Evolutionary conservation across 1,140 invertebrate species (phyloP).

Genomic region (Danaus melanippus): DNA sequence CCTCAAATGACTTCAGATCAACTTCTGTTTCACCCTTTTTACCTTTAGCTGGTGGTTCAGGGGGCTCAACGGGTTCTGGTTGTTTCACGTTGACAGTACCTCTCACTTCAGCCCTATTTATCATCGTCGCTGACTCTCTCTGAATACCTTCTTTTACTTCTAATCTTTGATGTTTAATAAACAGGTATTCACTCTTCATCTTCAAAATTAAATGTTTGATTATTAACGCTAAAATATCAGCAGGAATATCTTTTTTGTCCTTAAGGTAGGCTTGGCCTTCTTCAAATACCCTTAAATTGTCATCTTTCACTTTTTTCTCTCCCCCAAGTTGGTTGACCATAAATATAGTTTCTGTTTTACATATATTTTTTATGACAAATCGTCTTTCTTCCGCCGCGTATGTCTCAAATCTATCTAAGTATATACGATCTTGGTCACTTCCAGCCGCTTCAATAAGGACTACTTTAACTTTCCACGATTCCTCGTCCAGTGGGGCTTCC

Average conservation of each 20-base stretch:
- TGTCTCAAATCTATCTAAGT: constrained; percentile 61
- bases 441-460: constrained; percentile 55
- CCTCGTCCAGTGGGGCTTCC: constrained; percentile 42
- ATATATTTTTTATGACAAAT: constrained; percentile 68
- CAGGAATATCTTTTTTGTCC: constrained; percentile 57
- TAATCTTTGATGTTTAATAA: constrained; percentile 48
- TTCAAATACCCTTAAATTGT: constrained; percentile 56
- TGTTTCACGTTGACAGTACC: constrained; percentile 32
- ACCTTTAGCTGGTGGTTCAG: constrained; percentile 18
- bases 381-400: constrained; percentile 53
- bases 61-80: constrained; percentile 18
- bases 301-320: constrained; percentile 61
- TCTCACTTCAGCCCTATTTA: constrained; percentile 43
- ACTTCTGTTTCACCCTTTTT: constrained; percentile 33
- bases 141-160: constrained; percentile 53
- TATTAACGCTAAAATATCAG: constrained; percentile 55
- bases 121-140: constrained; percentile 56
- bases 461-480: constrained; percentile 52
- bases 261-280: constrained; percentile 52
- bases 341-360: constrained; percentile 63
- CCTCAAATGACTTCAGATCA: constrained; percentile 19
- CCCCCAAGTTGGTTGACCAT: constrained; percentile 64
- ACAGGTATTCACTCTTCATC: constrained; percentile 62
- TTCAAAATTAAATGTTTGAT: constrained; percentile 62
- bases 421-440: constrained; percentile 54